Evolutionary conservation across 2,888 invertebrate species (phyloP), one percentile per base, ranked within the genome.

Genomic region (Eucriotettix oculatus): DNA sequence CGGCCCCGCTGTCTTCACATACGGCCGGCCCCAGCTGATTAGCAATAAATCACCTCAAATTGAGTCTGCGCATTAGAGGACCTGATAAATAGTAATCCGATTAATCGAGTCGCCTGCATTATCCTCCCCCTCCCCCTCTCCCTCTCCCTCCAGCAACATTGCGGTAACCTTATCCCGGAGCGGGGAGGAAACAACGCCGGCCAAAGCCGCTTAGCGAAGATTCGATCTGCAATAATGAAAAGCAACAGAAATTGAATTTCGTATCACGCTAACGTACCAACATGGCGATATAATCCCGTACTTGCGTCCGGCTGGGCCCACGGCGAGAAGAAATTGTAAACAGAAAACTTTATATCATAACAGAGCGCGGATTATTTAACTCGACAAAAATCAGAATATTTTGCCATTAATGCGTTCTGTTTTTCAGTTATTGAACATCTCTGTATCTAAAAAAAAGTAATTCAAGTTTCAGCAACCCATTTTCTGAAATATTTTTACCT

Each of bases 1-100:
- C 29, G 29, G 29, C 14, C 9, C 11, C 41, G 52, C 17, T 41
- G 58, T 52, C 41, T 52, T 29, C 54, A 16, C 54, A 52, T 14
- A 58, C 57, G 57, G 41, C 11, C 14, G 16, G 56, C 42, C 41
- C 11, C 42, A 29, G 60, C 59, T 62, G 63, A 63, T 63, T 62
- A 63, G 62, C 63, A 60, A 63, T 63, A 63, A 63, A 63, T 63
- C 63, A 62, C 60, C 63, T 62, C 63, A 57, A 63, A 63, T 63
- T 60, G 60, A 59, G 59, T 61, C 59, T 54, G 60, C 60, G 56
- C 60, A 60, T 62, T 60, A 60, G 60, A 40, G 60, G 56, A 42
- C 52, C 60, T 57, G 60, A 61, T 63, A 60, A 60, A 61, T 58
- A 56, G 55, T 63, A 63, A 63, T 58, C 63, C 62, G 63, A 63